Base-by-base conservation (phyloP, 1,140 invertebrate genomes). In the Galleria mellonella region DNA sequence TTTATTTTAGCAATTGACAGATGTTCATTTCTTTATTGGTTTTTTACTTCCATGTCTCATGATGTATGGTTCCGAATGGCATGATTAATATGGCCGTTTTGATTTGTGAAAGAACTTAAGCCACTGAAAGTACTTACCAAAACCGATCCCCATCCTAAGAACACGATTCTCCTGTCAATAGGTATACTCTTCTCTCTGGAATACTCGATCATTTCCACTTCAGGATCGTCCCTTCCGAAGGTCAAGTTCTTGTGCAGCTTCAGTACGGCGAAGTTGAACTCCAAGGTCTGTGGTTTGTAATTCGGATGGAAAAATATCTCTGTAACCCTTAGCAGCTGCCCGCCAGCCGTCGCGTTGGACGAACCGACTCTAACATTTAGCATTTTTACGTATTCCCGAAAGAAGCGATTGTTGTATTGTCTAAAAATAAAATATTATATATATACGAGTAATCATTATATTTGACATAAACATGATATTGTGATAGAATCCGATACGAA, bases 281-380 rank as follows among this genome's bases (percentile, higher is more conserved):
- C 76, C 28, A 84, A 38, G 0, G 66, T 78, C 0, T 52, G 47
- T 0, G 81, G 76, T 41, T 78, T 81, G 51, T 84, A 84, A 58
- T 83, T 82, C 3, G 81, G 81, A 11, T 84, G 81, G 55, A 84
- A 84, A 47, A 70, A 72, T 33, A 83, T 77, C 36, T 81, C 76
- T 0, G 59, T 47, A 0, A 83, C 76, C 3, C 53, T 41, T 10
- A 72, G 60, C 4, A 77, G n/a, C n/a, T 72, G 61, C 0, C 77
- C 81, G 2, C 81, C 81, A 2, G 62, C 23, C 0, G 77, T 77
- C 1, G 77, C 77, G 54, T 84, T 82, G 4, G 50, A 52, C 1
- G 76, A 78, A 0, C 79, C 79, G 0, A 82, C 60, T 8, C 77
- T 56, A 7, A 83, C 62, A 0, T 62, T 53, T 2, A 84, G 46